Evolutionary conservation across 2,797 vertebrate genomes (phyloP).

Genomic region (Neopelma chrysocephalum): DNA sequence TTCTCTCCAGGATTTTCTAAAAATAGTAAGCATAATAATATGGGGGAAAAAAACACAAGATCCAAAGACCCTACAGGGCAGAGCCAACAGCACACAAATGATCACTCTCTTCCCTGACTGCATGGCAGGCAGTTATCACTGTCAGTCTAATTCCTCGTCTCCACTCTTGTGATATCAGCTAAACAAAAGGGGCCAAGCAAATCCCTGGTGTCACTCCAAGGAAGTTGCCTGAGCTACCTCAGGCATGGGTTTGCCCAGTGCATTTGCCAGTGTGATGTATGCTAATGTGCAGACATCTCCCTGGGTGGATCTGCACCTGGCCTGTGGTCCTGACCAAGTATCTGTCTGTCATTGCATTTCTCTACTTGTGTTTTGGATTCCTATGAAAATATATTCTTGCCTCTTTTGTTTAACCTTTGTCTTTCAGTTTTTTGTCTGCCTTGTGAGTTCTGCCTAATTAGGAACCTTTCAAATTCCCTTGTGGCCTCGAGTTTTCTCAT

Average conservation of each 20-base stretch:
- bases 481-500: constrained; percentile 44
- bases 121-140: neutral
- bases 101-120: neutral
- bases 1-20: neutral
- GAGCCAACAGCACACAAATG: neutral
- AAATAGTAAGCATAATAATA: neutral
- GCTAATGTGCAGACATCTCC: neutral
- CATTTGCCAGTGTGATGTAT: neutral
- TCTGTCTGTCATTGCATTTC: neutral
- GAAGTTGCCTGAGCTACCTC: neutral
- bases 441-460: constrained; percentile 67
- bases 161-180: neutral
- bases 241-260: neutral
- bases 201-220: neutral
- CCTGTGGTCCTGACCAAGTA: neutral
- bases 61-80: neutral
- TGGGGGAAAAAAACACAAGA: rapidly evolving
- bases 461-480: constrained; percentile 54
- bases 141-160: neutral
- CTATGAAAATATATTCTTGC: constrained; percentile 26
- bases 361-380: neutral
- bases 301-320: neutral
- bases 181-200: constrained; percentile 8
- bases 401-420: constrained; percentile 57
- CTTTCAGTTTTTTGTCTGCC: constrained; percentile 51